phyloP scores from a whole-genome alignment of 2,888 invertebrate genomes.

The Ochlodes sylvanus region DNA sequence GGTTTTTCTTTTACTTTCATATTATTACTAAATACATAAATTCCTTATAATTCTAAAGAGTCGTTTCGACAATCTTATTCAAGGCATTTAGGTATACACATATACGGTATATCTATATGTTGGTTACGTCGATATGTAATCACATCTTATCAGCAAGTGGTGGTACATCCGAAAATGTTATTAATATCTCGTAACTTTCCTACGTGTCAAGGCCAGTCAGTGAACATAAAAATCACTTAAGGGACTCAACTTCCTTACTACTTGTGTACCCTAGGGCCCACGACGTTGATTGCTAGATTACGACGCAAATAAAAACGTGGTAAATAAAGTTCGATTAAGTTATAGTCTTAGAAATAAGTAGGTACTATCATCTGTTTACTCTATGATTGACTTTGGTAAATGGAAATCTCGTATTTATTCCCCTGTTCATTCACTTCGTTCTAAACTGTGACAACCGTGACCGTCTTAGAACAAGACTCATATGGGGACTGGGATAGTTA shows the following conservation, averaged over 20 bases:
- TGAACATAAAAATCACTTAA: slow-evolving; percentile 50
- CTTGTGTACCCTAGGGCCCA: slow-evolving; percentile 41
- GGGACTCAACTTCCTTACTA: slow-evolving; percentile 46
- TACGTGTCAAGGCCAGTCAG: slow-evolving; percentile 57
- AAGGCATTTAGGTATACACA: background rate
- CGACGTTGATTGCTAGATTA: slow-evolving; percentile 45
- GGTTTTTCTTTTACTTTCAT: slow-evolving; percentile 41
- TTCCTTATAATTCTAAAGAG: slow-evolving; percentile 3
- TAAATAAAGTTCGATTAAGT: slow-evolving; percentile 4
- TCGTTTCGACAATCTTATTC: background rate
- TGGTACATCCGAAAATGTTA: too few species aligned
- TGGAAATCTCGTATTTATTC: too few species aligned
- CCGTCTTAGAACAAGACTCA: too few species aligned
- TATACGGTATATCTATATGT: too few species aligned
- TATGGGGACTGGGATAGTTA: too few species aligned
- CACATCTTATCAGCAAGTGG: too few species aligned
- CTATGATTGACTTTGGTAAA: background rate
- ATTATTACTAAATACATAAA: slow-evolving; percentile 13
- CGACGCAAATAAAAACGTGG: slow-evolving; percentile 35
- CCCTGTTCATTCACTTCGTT: too few species aligned
- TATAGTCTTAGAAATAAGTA: slow-evolving; percentile 1
- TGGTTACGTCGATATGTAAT: too few species aligned
- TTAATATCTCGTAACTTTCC: slow-evolving; percentile 19
- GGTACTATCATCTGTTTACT: background rate
- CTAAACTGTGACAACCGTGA: too few species aligned